Percentiles rank a stretch among this genome's conserved stretches.
phyloP scores from a whole-genome alignment of 2,888 invertebrate species.

The Lissonota sp. region DNA sequence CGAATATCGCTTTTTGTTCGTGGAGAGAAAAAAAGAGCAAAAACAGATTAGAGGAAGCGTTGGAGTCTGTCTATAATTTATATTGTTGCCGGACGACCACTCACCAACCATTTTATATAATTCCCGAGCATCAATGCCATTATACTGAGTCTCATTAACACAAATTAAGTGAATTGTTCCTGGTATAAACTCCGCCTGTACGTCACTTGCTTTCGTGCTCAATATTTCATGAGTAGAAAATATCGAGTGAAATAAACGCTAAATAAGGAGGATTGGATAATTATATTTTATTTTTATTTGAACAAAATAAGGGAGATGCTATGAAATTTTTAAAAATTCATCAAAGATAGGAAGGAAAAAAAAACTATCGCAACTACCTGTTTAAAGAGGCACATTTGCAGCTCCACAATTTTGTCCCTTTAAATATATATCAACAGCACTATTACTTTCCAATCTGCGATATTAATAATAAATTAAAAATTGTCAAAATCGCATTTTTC shows the following conservation, averaged over 20 bases:
- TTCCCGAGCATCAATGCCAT: slow-evolving; percentile 36
- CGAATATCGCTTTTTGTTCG: background rate
- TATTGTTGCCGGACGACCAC: slow-evolving; percentile 11
- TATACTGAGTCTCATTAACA: slow-evolving; percentile 53
- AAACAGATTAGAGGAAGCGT: background rate
- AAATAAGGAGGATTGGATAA: slow-evolving; percentile 5
- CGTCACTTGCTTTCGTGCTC: slow-evolving; percentile 23
- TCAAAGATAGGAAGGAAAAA: too few species aligned
- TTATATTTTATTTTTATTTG: slow-evolving; percentile 23
- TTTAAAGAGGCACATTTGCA: too few species aligned
- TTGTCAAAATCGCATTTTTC: too few species aligned
- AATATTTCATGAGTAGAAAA: slow-evolving; percentile 20
- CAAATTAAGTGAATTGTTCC: slow-evolving; percentile 52
- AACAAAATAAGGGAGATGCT: background rate
- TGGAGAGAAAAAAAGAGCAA: background rate
- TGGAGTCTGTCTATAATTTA: background rate
- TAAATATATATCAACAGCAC: too few species aligned
- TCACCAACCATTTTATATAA: slow-evolving; percentile 26
- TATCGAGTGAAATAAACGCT: slow-evolving; percentile 35
- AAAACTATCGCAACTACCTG: too few species aligned
- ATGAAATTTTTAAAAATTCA: too few species aligned
- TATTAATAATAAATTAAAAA: too few species aligned
- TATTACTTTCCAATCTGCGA: too few species aligned
- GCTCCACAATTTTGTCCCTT: too few species aligned
- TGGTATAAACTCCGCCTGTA: slow-evolving; percentile 16